phyloP scores from a whole-genome alignment of 1,140 invertebrate genomes.

The Pemphigus obesinymphae region DNA sequence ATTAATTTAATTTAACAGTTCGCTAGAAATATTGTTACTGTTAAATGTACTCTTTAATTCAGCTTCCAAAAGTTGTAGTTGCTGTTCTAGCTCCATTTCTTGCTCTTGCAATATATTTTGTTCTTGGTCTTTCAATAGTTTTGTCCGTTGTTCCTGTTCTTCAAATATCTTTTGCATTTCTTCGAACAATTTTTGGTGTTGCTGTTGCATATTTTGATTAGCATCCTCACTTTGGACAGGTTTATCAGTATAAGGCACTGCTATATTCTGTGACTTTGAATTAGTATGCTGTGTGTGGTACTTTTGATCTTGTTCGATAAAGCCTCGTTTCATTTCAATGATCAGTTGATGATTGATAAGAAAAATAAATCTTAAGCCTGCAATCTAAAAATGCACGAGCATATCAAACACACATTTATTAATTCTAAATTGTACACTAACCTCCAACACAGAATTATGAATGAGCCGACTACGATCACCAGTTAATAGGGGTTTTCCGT shows the following conservation, averaged over 20 bases:
- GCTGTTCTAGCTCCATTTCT: constrained; percentile 20
- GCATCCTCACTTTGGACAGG: neutral
- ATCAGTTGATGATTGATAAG: constrained; percentile 89
- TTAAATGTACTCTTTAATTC: constrained; percentile 16
- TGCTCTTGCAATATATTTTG: constrained; percentile 27
- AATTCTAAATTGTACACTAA: constrained; percentile 51
- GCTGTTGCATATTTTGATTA: too few relatives aligned
- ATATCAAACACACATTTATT: neutral
- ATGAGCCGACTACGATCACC: constrained; percentile 83
- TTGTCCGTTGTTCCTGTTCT: constrained; percentile 14
- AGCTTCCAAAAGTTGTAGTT: constrained; percentile 16
- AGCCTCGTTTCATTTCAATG: constrained; percentile 75
- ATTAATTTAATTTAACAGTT: neutral
- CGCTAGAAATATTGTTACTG: neutral
- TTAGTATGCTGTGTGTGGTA: neutral
- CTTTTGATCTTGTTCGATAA: constrained; percentile 46
- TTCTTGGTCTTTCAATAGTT: neutral
- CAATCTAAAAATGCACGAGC: constrained; percentile 61
- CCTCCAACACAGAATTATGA: constrained; percentile 93
- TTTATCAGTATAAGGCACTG: constrained; percentile 14
- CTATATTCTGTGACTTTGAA: constrained; percentile 16
- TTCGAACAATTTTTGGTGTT: constrained; percentile 23
- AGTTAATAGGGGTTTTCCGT: constrained; percentile 79
- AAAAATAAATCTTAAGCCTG: constrained; percentile 85
- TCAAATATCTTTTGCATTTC: constrained; percentile 15